A percentile compares a stretch with the other conserved stretches of the same genome.
Evolutionary conservation across 2,113 vertebrate genomes (phyloP).

Genomic region (Apeltes quadracus): DNA sequence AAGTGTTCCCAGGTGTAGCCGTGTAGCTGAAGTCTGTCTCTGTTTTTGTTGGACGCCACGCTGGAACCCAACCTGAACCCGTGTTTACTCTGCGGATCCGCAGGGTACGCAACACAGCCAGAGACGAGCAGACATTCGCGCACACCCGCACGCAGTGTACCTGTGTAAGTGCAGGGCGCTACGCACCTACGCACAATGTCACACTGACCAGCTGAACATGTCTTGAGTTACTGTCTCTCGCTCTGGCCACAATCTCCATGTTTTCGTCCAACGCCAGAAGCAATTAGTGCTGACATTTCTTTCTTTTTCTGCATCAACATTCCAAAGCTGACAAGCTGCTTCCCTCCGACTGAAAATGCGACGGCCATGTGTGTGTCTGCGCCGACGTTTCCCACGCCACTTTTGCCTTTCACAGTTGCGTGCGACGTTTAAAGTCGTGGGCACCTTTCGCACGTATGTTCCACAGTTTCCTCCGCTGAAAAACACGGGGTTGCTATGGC

Average conservation of each 20-base stretch:
- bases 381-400: slow-evolving; percentile 54
- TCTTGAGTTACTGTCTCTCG: slow-evolving; percentile 61
- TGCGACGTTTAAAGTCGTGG: slow-evolving; percentile 51
- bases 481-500: slow-evolving; percentile 62
- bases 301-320: slow-evolving; percentile 70
- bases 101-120: slow-evolving; percentile 1
- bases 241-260: slow-evolving; percentile 16
- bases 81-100: slow-evolving; percentile 38
- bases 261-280: slow-evolving; percentile 50
- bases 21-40: slow-evolving; percentile 17
- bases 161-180: background rate
- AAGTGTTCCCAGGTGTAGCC: slow-evolving; percentile 42
- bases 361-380: slow-evolving; percentile 58
- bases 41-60: slow-evolving; percentile 36
- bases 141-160: background rate
- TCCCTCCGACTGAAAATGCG: slow-evolving; percentile 54
- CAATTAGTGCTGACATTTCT: slow-evolving; percentile 63
- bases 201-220: slow-evolving; percentile 1
- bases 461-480: slow-evolving; percentile 44
- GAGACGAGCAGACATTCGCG: slow-evolving; percentile 13
- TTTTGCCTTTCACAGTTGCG: slow-evolving; percentile 45
- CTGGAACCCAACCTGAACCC: slow-evolving; percentile 11
- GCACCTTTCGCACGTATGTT: slow-evolving; percentile 59
- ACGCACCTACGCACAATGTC: slow-evolving; percentile 14
- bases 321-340: slow-evolving; percentile 61